Evolutionary conservation across 2,888 invertebrate species (phyloP).

Genomic region (Iselma pallidipennis): DNA sequence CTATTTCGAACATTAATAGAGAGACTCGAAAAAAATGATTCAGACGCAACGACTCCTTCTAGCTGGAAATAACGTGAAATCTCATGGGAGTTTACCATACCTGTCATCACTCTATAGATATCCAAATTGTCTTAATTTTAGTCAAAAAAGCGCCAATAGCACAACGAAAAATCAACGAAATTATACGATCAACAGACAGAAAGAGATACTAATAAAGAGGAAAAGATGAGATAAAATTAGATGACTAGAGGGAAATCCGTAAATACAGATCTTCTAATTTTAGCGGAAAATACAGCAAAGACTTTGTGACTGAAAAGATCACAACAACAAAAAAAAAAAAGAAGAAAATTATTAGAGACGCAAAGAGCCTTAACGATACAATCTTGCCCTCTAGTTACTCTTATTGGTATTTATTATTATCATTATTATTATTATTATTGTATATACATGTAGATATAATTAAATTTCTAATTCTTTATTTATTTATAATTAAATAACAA

Average conservation of each 20-base stretch:
- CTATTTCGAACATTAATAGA: no score
- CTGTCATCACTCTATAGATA: slow-evolving; percentile 19
- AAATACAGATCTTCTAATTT: neutral
- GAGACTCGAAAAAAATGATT: no score
- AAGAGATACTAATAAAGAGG: neutral
- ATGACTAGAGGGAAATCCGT: neutral
- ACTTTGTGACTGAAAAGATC: no score
- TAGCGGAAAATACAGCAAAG: neutral
- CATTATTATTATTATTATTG: no score
- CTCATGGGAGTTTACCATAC: slow-evolving; percentile 26
- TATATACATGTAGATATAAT: no score
- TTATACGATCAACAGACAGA: neutral
- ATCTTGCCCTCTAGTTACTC: no score
- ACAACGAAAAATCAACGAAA: neutral
- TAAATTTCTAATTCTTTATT: no score
- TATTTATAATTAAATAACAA: neutral
- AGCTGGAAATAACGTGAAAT: slow-evolving; percentile 1
- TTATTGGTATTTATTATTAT: neutral
- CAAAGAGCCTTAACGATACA: no score
- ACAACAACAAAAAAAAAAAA: no score
- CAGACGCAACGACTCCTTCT: no score
- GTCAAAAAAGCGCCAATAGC: neutral
- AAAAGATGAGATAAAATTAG: neutral
- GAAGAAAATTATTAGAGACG: no score
- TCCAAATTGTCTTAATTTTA: neutral